Percentiles rank a stretch among this genome's conserved stretches.
phyloP scores from a whole-genome alignment of 2,113 vertebrate genomes.

The Notothenia coriiceps region DNA sequence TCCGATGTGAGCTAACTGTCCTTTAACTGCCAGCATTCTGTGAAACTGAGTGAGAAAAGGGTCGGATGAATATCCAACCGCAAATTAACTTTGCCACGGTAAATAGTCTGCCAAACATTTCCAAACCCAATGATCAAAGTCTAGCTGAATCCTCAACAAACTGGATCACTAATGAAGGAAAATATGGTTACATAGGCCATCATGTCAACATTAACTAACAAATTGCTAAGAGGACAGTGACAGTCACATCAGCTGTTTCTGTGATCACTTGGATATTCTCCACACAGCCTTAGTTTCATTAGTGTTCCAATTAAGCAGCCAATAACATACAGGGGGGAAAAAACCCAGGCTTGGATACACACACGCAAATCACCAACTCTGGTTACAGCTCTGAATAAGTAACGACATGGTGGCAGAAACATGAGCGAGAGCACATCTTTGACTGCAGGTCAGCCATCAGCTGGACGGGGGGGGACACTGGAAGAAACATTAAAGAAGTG shows the following conservation, averaged over 20 bases:
- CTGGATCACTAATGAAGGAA: neutral
- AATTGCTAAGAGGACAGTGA: neutral
- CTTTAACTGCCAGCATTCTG: no score
- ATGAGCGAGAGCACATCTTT: conserved; percentile 60
- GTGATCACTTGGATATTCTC: conserved; percentile 3
- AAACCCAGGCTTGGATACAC: conserved; percentile 2
- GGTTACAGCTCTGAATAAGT: conserved; percentile 81
- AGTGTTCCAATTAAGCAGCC: conserved; percentile 25
- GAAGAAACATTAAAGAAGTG: conserved; percentile 17
- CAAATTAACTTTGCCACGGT: no score
- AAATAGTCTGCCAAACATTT: neutral
- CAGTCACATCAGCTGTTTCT: conserved; percentile 7
- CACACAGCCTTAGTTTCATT: conserved; percentile 22
- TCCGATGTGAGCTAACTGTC: no score
- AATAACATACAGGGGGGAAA: neutral
- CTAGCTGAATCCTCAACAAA: neutral
- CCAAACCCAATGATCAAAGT: neutral
- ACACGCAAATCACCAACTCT: conserved; percentile 60
- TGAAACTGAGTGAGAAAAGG: no score
- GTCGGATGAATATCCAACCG: no score
- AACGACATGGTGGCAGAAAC: conserved; percentile 71
- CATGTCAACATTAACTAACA: no score
- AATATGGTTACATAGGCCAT: neutral
- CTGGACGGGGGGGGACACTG: neutral
- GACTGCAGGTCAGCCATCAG: conserved; percentile 28